Conservation (phyloP, 2,113 vertebrate genomes). For the Hippocampus guttulatus region DNA sequence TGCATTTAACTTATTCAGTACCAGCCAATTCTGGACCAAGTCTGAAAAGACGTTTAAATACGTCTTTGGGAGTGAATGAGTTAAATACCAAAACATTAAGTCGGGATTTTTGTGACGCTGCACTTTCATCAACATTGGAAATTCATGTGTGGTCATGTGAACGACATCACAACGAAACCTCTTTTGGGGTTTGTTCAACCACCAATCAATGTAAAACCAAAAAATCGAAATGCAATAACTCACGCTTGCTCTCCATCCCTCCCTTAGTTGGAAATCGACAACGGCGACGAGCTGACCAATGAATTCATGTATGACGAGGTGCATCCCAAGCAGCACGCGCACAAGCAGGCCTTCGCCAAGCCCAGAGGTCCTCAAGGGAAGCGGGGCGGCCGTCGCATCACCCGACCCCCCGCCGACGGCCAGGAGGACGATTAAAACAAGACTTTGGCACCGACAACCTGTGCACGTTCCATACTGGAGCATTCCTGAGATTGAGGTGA, state of each 20-base stretch:
- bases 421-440: slow-evolving; percentile 72
- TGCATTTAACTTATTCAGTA: no score
- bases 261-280: slow-evolving; percentile 90
- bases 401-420: slow-evolving; percentile 78
- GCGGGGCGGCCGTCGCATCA: slow-evolving; percentile 86
- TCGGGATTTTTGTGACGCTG: no score
- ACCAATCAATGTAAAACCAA: neutral
- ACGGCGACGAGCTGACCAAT: slow-evolving; percentile 87
- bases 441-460: slow-evolving; percentile 26
- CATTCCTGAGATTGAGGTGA: slow-evolving; percentile 54
- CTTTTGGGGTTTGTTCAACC: neutral
- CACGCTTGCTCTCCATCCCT: neutral
- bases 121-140: no score
- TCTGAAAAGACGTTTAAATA: no score
- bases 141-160: no score
- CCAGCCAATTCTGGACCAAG: no score
- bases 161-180: no score
- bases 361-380: slow-evolving; percentile 91
- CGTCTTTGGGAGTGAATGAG: no score
- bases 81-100: no score
- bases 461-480: slow-evolving; percentile 58
- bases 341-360: slow-evolving; percentile 93
- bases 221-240: neutral
- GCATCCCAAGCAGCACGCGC: slow-evolving; percentile 94
- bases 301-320: slow-evolving; percentile 96